Evolutionary conservation across 2,113 vertebrate species (phyloP), one percentile per base, ranked within the genome.

Genomic region (Tragelaphus imberbis): DNA sequence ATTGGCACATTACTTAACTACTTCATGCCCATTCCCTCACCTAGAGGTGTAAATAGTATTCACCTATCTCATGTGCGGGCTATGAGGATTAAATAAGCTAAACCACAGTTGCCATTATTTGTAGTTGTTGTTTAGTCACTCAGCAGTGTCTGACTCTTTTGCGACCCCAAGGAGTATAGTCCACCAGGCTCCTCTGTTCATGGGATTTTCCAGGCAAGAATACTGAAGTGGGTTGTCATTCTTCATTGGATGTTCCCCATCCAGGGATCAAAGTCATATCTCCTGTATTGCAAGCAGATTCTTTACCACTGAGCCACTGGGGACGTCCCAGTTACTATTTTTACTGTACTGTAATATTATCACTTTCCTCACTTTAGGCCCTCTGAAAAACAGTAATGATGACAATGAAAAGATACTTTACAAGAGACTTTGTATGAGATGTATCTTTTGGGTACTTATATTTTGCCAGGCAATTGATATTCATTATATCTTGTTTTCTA

Each of bases 1-100:
- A 44, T 0, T 93, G 93, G 91, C 44, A 94, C 3, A 63, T 85
- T 84, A 88, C 33, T 97, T 97, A 93, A 90, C 91, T 79, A 53
- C 2, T n/a, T 77, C 28, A 65, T 51, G 55, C 2, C 21, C 82
- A 7, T 77, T 93, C 94, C 55, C 63, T 92, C 90, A 77, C 80
- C 84, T 84, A 55, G 96, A 86, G 55, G 51, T 88, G 13, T 85
- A 47, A 92, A n/a, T n/a, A 63, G 12, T 68, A 25, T 84, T 84
- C 75, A 40, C 77, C 23, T 47, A 58, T 17, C 82, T 36, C 9
- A 6, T 12, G 12, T 79, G 47, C 30, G 58, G 65, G 86, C 30
- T 88, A 6, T 82, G 92, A 94, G 27, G 40, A 82, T 55, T 61
- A n/a, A 80, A n/a, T 77, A 27, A 96, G 14, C 49, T 88, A 65